These are phyloP conservation scores for Eristalis pertinax DNA, from an alignment of 2,888 invertebrate species.

Conservation along the genomic window DNA sequence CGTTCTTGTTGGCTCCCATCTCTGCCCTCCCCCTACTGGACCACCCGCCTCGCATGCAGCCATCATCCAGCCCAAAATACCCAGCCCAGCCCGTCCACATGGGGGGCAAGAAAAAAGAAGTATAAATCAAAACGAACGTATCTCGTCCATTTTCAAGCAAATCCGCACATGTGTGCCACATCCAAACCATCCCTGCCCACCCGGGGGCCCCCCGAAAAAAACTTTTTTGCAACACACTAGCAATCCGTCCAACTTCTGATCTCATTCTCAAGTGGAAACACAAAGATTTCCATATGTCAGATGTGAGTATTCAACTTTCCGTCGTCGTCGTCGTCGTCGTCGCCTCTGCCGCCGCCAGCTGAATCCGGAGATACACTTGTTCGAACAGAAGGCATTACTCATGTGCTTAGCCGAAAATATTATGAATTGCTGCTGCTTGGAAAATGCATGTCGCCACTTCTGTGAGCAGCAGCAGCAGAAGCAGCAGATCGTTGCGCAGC, in stretches of 20 bases:
- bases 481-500: conserved; percentile 4
- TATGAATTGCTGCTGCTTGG: conserved; percentile 60
- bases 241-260: conserved; percentile 58
- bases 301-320: conserved; percentile 52
- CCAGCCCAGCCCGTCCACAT: not conserved
- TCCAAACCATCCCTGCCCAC: not conserved
- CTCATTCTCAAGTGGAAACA: conserved; percentile 66
- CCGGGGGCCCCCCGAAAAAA: conserved; percentile 15
- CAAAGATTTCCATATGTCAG: conserved; percentile 69
- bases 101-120: not conserved
- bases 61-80: not conserved
- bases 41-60: not conserved
- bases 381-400: conserved; percentile 71
- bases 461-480: not conserved
- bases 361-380: conserved; percentile 61
- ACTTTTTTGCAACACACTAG: conserved; percentile 35
- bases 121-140: conserved; percentile 1
- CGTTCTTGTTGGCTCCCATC: no score
- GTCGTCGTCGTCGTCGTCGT: not conserved
- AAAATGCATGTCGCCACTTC: conserved; percentile 65
- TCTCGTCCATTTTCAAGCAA: not conserved
- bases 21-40: no score
- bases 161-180: not conserved
- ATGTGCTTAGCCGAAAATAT: conserved; percentile 66
- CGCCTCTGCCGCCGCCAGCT: not conserved